Conservation (phyloP, 2,797 vertebrate species). For the Adrianichthys oophorus region DNA sequence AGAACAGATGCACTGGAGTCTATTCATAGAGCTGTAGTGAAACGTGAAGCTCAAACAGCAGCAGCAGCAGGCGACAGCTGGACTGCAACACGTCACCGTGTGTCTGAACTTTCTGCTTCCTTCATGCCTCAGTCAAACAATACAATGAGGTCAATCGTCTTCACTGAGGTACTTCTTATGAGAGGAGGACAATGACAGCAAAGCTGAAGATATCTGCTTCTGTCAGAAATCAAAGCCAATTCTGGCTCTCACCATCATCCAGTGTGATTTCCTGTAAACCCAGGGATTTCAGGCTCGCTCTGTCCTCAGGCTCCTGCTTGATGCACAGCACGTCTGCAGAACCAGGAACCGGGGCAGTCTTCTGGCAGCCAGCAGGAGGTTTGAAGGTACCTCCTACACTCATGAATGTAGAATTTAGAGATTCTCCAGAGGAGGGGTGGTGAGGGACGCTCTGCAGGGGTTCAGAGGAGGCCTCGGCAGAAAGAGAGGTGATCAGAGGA, state of each 20-base stretch:
- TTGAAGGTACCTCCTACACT: constrained; percentile 65
- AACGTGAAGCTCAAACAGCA: constrained; percentile 31
- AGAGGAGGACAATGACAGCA: too few species aligned
- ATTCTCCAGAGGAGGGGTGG: constrained; percentile 28
- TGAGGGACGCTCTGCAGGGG: constrained; percentile 41
- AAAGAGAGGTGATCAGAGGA: constrained; percentile 64
- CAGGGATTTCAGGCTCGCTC: constrained; percentile 77
- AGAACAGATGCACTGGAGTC: constrained; percentile 12
- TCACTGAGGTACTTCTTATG: too few species aligned
- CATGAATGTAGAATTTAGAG: constrained; percentile 68
- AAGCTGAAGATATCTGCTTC: too few species aligned
- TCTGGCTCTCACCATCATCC: constrained; percentile 89
- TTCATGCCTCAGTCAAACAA: background rate
- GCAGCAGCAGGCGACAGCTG: background rate
- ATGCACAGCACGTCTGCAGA: constrained; percentile 71
- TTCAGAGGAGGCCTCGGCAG: constrained; percentile 35
- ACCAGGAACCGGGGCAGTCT: constrained; percentile 70
- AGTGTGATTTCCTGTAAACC: constrained; percentile 93
- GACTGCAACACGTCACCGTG: too few species aligned
- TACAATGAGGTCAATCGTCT: too few species aligned
- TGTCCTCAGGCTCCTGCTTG: constrained; percentile 88
- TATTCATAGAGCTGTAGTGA: constrained; percentile 42
- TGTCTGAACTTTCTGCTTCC: background rate
- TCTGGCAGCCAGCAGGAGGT: constrained; percentile 57
- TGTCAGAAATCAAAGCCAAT: too few species aligned